Conservation (phyloP, 30 jellyfish, hydroid and myxozoan genomes). For the Mastigias papua region DNA sequence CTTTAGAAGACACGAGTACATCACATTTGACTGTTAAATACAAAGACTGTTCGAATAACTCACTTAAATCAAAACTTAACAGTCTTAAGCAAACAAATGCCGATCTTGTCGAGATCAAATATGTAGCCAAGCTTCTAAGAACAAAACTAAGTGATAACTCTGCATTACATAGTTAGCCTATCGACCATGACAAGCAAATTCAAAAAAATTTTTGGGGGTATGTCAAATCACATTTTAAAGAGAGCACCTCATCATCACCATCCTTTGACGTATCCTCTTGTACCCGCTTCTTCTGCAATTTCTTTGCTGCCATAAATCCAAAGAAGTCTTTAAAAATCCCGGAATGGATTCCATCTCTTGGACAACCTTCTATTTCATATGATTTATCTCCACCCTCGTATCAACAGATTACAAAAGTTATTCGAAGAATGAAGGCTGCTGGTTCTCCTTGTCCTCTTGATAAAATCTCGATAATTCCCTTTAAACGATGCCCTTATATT, state of each 20-base stretch:
- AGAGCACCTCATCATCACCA: not conserved
- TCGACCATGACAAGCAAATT: not conserved
- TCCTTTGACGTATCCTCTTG: not conserved
- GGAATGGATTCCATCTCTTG: conserved; percentile 4
- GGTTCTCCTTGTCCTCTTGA: too few relatives aligned
- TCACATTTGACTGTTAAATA: not conserved
- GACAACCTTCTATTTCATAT: not conserved
- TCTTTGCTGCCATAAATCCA: conserved; percentile 3
- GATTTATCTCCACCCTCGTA: not conserved
- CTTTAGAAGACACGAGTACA: not conserved
- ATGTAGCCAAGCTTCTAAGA: not conserved
- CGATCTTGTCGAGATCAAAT: conserved; percentile 1
- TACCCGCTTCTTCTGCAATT: not conserved
- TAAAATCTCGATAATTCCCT: too few relatives aligned
- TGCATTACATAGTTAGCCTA: not conserved
- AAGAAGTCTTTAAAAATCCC: not conserved
- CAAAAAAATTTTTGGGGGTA: not conserved
- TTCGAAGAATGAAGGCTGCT: too few relatives aligned
- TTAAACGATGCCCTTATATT: too few relatives aligned
- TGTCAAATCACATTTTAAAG: not conserved
- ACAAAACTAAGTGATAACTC: not conserved
- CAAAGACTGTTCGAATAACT: not conserved
- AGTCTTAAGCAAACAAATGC: not conserved
- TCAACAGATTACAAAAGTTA: not conserved
- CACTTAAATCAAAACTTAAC: not conserved